phyloP scores from a whole-genome alignment of 2,113 vertebrate species.

The Colossoma macropomum region DNA sequence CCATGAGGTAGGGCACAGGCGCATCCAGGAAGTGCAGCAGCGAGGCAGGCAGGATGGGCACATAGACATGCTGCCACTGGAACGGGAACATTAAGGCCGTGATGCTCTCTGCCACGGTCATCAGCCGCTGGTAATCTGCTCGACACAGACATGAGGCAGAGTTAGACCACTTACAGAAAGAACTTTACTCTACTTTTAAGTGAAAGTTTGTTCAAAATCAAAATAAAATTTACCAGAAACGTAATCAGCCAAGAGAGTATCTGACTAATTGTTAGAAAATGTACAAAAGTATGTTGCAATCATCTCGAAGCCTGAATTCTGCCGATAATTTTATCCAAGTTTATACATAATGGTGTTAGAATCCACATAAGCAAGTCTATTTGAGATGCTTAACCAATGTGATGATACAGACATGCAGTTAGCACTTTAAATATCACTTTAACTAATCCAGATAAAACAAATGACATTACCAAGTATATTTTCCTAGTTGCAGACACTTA shows the following conservation, averaged over 20 bases:
- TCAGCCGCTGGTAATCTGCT: conserved; percentile 94
- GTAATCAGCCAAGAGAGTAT: not conserved
- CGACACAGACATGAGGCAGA: conserved; percentile 14
- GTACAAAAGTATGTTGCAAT: no score
- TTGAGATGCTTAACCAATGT: no score
- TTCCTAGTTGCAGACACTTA: no score
- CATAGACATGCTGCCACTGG: conserved; percentile 98
- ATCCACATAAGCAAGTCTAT: no score
- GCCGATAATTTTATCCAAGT: not conserved
- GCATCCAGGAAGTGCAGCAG: conserved; percentile 95
- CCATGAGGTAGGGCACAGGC: conserved; percentile 96
- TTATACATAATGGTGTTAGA: no score
- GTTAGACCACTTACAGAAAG: not conserved
- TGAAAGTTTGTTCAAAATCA: not conserved
- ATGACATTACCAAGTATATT: no score
- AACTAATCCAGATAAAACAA: no score
- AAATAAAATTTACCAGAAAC: no score
- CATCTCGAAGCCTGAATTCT: no score
- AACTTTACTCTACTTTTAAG: not conserved
- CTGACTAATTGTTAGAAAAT: no score
- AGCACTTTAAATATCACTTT: no score
- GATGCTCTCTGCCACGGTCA: conserved; percentile 94
- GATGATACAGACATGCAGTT: no score
- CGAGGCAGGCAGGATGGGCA: conserved; percentile 93
- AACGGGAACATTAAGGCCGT: conserved; percentile 94